Conservation (phyloP, 2,797 vertebrate species). For the Cossypha heuglini region DNA sequence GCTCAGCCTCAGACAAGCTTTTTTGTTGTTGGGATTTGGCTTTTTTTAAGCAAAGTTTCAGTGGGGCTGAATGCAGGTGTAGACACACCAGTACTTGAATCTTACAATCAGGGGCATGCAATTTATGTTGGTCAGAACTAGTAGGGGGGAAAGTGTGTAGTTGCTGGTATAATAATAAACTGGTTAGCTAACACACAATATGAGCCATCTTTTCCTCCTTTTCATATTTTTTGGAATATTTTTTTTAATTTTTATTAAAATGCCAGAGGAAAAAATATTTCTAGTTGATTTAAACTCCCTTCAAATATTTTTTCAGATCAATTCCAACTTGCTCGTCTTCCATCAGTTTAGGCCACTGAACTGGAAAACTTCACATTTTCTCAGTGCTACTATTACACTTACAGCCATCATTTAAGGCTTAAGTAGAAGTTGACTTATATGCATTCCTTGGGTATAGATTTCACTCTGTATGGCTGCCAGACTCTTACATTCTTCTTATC, state of each 20-base stretch:
- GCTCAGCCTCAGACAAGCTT: background rate
- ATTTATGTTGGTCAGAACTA: background rate
- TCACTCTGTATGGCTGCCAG: slow-evolving; percentile 35
- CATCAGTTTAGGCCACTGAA: background rate
- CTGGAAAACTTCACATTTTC: slow-evolving; percentile 2
- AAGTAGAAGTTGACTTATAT: slow-evolving; percentile 44
- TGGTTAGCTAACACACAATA: background rate
- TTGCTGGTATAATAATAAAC: background rate
- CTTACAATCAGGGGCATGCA: background rate
- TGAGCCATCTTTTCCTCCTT: background rate
- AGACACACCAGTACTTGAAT: background rate
- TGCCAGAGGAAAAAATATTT: background rate
- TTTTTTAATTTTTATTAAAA: background rate
- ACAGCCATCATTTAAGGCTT: slow-evolving; percentile 24
- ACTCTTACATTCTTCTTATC: slow-evolving; percentile 12
- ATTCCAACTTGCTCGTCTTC: background rate
- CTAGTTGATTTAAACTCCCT: background rate
- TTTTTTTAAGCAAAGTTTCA: background rate
- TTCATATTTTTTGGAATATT: background rate
- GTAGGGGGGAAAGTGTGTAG: background rate
- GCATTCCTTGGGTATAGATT: slow-evolving; percentile 40
- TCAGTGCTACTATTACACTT: background rate
- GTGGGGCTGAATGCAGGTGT: background rate
- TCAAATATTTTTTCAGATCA: background rate
- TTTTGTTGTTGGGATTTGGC: background rate